Evolutionary conservation across 2,797 vertebrate species (phyloP), one percentile per base, ranked within the genome.

Genomic region (Dicrostonyx torquatus): DNA sequence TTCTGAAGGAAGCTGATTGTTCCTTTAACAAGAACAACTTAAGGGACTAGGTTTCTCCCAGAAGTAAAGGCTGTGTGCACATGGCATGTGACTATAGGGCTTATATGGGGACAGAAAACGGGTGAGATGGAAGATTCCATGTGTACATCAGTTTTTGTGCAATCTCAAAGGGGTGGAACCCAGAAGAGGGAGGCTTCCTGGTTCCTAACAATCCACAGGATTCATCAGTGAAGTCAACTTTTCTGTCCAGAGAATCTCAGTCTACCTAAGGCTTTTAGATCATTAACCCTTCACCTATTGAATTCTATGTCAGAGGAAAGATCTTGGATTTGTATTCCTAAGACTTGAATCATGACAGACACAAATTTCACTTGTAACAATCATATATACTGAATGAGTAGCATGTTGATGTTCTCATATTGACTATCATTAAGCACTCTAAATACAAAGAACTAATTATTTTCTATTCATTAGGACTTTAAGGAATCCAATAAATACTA

Each of bases 351-450:
- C 70, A 76, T 50, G 24, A 1, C 68, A 22, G 82, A 9, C 48
- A 87, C 31, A 80, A 82, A 90, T 68, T 34, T 93, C 20, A 29
- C 6, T 79, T 24, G 80, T 55, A 80, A 66, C 14, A 84, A 89
- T 76, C 6, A 48, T 40, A 77, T 48, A 29, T 78, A 31, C 10
- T 94, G 26, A 79, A 60, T 90, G 86, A 87, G 88, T 66, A 60
- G 1, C 43, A 82, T 62, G 31, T 55, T 66, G 31, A 53, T 18
- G 84, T 73, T 89, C n/a, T 95, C 53, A 84, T 48, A 64, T 70
- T 93, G 80, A 78, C 84, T 75, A 89, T 11, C 34, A 87, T 77
- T 60, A 80, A 78, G 55, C 20, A 75, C 60, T 89, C 68, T n/a
- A 86, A 73, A 64, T 87, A 1, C 48, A 94, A 82, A 93, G 1